Evolutionary conservation across 2,888 invertebrate species (phyloP), one percentile per base, ranked within the genome.

Genomic region (Acanthosepion esculentum): DNA sequence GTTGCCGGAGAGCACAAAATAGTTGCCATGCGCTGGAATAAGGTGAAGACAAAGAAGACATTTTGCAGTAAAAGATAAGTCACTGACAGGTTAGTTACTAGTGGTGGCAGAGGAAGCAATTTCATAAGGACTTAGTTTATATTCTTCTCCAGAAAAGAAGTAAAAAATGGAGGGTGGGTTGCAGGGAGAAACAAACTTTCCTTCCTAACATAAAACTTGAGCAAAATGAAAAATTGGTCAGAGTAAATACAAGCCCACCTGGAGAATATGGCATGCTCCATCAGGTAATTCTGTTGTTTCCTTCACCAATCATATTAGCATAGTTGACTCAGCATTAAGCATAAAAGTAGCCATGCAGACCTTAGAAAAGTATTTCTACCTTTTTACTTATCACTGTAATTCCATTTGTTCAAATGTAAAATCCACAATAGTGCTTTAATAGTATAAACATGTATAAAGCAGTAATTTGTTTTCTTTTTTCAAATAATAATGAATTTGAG

Each of bases 1-100:
- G 78, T 78, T 78, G 78, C 78, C 78, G 78, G n/a, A 78, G 78
- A 78, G 78, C 78, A 78, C 78, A 78, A 78, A 78, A 78, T 18
- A 15, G n/a, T 78, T 78, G 78, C 78, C 78, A 78, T 78, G 78
- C 78, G 78, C 78, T 78, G 78, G n/a, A 78, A 78, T n/a, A 78
- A 15, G 78, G n/a, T 78, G 78, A 78, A 78, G 78, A 78, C 78
- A 78, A 78, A 78, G n/a, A 78, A 78, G 78, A 78, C 78, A 78
- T 78, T 78, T 78, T 78, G 15, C 78, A n/a, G n/a, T 78, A 15
- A 78, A 59, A 59, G 23, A 59, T 33, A n/a, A 78, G n/a, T 78
- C 15, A 78, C n/a, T 12, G 78, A n/a, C 78, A 78, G n/a, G 18
- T 33, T 33, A 33, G 78, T 78, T 78, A 78, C 5, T 78, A 12